These are phyloP conservation scores for Sarcophaga peregrina DNA, from an alignment of 1,140 invertebrate genomes.

Conservation along the genomic window DNA sequence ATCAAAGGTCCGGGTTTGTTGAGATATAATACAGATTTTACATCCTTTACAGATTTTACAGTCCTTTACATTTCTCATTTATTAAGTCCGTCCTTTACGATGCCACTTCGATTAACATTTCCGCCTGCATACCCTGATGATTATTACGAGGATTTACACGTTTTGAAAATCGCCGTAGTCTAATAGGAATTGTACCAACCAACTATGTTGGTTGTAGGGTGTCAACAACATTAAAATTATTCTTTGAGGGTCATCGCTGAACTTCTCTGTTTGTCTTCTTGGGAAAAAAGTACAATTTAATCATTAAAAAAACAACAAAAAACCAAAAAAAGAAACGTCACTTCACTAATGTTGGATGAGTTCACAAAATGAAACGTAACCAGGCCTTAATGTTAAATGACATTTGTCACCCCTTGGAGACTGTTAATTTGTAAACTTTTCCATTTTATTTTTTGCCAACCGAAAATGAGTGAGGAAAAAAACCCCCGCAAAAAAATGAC, in stretches of 20 bases:
- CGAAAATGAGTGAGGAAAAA: neutral
- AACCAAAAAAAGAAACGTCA: neutral
- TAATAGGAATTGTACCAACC: no score
- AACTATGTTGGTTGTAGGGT: no score
- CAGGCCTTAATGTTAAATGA: constrained; percentile 20
- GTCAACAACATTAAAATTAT: constrained; percentile 4
- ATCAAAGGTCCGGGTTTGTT: no score
- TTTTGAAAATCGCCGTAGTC: no score
- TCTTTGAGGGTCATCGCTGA: constrained; percentile 1
- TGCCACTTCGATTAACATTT: no score
- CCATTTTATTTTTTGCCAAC: constrained; percentile 22
- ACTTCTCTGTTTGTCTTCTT: neutral
- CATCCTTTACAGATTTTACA: no score
- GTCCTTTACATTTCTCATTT: no score
- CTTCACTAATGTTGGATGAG: neutral
- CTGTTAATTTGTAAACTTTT: constrained; percentile 37
- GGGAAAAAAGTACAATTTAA: no score
- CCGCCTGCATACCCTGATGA: no score
- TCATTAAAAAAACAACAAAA: neutral
- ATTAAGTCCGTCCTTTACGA: no score
- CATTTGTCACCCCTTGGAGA: constrained; percentile 36
- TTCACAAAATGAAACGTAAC: neutral
- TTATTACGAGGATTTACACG: no score
- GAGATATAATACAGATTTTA: no score
- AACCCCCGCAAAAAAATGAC: neutral